Evolutionary conservation across 92 coral and sea anemone species (phyloP).

Genomic region (Parazoanthus swiftii): DNA sequence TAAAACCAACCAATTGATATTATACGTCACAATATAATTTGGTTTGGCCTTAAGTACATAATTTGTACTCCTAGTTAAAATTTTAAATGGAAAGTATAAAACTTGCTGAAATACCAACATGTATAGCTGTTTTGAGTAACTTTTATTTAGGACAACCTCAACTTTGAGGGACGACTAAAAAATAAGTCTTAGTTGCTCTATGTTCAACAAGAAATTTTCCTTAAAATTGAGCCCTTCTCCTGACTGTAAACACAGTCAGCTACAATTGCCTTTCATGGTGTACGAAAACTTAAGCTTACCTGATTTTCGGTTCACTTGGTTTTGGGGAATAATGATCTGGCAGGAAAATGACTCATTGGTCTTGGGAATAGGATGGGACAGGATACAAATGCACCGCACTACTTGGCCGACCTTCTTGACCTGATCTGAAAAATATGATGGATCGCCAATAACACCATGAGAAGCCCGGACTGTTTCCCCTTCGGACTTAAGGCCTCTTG

Average conservation of each 20-base stretch:
- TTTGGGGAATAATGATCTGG: slow-evolving; percentile 94
- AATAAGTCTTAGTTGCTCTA: too few species aligned
- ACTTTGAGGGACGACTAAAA: too few species aligned
- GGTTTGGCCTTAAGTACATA: too few species aligned
- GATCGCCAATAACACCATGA: slow-evolving; percentile 87
- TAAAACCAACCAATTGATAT: too few species aligned
- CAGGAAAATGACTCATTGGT: slow-evolving; percentile 79
- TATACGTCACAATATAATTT: too few species aligned
- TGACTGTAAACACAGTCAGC: not conserved
- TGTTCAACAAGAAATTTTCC: too few species aligned
- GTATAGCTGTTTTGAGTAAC: too few species aligned
- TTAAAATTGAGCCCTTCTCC: too few species aligned
- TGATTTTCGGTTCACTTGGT: slow-evolving; percentile 90
- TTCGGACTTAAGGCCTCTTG: slow-evolving; percentile 65
- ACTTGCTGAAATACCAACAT: too few species aligned
- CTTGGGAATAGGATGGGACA: slow-evolving; percentile 79
- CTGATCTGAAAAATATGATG: slow-evolving; percentile 81
- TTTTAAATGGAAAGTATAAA: too few species aligned
- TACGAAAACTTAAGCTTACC: slow-evolving; percentile 47
- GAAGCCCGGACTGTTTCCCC: slow-evolving; percentile 75
- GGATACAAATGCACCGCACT: slow-evolving; percentile 86
- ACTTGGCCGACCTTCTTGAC: slow-evolving; percentile 79
- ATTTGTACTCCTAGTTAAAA: too few species aligned
- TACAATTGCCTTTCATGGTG: not conserved
- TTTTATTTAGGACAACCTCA: too few species aligned